Conservation (phyloP, 2,888 invertebrate genomes). For the Orthosia gracilis region DNA sequence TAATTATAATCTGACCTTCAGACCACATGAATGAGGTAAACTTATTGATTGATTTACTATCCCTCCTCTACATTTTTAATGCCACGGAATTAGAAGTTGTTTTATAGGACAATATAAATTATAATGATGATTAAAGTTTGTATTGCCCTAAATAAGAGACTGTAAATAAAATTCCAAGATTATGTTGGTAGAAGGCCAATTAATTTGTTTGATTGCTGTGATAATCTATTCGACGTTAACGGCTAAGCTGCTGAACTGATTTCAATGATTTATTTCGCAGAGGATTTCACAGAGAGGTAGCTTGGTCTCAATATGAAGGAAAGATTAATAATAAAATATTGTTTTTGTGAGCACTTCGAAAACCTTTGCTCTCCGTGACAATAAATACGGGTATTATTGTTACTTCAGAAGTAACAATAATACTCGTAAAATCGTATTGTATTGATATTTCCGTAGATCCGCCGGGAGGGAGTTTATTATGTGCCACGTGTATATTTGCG, state of each 20-base stretch:
- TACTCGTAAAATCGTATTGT: background rate
- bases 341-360: constrained; percentile 1
- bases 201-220: background rate
- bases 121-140: constrained; percentile 1
- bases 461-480: background rate
- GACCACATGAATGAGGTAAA: constrained; percentile 69
- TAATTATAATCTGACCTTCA: constrained; percentile 67
- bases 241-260: background rate
- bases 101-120: constrained; percentile 23
- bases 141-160: background rate
- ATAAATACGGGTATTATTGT: background rate
- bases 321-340: background rate
- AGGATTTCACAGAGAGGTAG: background rate
- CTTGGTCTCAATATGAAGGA: background rate
- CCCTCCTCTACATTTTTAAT: constrained; percentile 54
- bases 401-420: constrained; percentile 25
- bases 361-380: background rate
- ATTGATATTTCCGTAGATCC: constrained; percentile 4
- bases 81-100: constrained; percentile 11
- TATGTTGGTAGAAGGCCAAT: background rate
- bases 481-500: constrained; percentile 5
- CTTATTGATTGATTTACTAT: constrained; percentile 73
- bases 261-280: background rate
- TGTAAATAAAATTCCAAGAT: constrained; percentile 17
- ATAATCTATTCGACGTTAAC: background rate